These are phyloP conservation scores for Elachura formosa DNA, from an alignment of 2,113 vertebrate species.

Conservation along the genomic window DNA sequence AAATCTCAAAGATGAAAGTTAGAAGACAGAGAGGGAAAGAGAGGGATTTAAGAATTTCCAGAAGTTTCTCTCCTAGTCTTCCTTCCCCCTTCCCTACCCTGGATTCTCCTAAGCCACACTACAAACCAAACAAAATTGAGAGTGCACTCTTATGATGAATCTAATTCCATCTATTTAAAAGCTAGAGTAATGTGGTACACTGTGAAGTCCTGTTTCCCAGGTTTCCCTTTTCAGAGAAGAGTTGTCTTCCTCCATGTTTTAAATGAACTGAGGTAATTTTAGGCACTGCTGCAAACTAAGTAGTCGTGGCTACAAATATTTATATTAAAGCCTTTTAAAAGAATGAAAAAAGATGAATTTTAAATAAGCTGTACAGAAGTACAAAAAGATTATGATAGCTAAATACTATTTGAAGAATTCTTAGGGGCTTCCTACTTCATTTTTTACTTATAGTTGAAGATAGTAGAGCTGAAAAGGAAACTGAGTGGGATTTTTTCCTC, in stretches of 20 bases:
- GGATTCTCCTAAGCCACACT: background rate
- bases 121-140: background rate
- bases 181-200: background rate
- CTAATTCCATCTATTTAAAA: background rate
- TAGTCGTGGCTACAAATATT: background rate
- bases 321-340: slow-evolving; percentile 29
- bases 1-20: background rate
- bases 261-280: slow-evolving; percentile 8
- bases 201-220: background rate
- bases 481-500: background rate
- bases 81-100: background rate
- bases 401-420: background rate
- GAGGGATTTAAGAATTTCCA: background rate
- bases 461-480: background rate
- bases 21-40: background rate
- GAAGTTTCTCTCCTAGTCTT: background rate
- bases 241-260: background rate
- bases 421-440: background rate
- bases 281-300: background rate
- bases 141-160: background rate
- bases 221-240: background rate
- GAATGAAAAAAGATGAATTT: background rate
- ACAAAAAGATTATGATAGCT: background rate
- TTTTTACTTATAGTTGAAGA: background rate
- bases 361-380: background rate